Base-by-base conservation (phyloP, 1,140 invertebrate genomes). In the Macrobrachium rosenbergii region DNA sequence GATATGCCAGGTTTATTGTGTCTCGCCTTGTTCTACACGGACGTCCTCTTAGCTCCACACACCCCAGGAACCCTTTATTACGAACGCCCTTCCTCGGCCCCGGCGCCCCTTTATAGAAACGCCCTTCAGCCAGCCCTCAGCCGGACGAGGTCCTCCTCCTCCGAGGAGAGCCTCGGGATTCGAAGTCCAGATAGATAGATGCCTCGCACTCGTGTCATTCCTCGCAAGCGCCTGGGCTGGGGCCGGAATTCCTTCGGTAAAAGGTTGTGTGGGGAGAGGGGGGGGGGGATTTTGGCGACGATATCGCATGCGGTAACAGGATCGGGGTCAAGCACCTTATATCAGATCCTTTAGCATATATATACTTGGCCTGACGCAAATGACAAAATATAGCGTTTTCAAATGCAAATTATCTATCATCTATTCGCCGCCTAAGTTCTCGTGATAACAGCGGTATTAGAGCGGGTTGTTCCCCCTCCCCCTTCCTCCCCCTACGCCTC, bases 381-480 rank as follows among this genome's bases (percentile, higher is more conserved):
- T 82, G 85, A 81, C 78, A 67, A 87, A 82, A 87, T 87, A 87
- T 81, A 81, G 78, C 85, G 67, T 87, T 87, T 81, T 87, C 85
- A 73, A 63, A 87, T 87, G 85, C 85, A 87, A 87, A 87, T 87
- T 37, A 62, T 37, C 37, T 60, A 80, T 73, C 77, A 62, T 60
- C 60, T 87, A 87, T 58, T 80, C 72, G 37, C 69, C 21, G 75
- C 45, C 69, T 45, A n/a, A 63, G 17, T 62, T 17, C 67, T 62
- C 28, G 69, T 86, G 85, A 80, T 87, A 81, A 87, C 58, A 79
- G 37, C 58, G 75, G 77, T 23, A 62, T 60, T 62, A 75, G 69
- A 37, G 69, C 45, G 45, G 58, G 62, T 43, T 72, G 43, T 58
- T 17, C 14, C 77, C 7, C 64, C 52, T 16, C 28, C 28, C 28